These are phyloP conservation scores for Drosophila nigricruria DNA, from an alignment of 2,888 invertebrate genomes.

Conservation along the genomic window DNA sequence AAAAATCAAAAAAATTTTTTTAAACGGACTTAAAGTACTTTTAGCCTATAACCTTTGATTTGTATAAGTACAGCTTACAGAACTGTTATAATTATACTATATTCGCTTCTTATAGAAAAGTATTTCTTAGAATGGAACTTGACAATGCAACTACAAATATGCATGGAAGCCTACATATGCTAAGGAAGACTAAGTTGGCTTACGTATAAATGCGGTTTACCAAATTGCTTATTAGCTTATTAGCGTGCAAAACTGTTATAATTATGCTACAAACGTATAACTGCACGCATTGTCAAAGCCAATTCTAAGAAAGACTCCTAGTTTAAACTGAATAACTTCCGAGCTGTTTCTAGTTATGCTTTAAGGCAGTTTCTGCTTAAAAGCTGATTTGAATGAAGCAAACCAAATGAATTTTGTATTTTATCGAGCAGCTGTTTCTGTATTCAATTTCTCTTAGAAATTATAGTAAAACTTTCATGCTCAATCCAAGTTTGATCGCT, in stretches of 20 bases:
- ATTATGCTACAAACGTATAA: not conserved
- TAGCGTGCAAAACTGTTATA: not conserved
- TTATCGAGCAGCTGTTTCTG: not conserved
- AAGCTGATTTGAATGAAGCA: not conserved
- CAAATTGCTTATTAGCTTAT: too few species aligned
- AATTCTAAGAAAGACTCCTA: not conserved
- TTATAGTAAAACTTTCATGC: not conserved
- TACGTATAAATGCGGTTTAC: not conserved
- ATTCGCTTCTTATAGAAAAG: too few species aligned
- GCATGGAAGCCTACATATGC: too few species aligned
- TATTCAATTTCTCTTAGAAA: not conserved
- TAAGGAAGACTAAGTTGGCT: too few species aligned
- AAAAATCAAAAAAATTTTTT: not conserved
- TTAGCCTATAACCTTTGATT: too few species aligned
- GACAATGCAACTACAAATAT: too few species aligned
- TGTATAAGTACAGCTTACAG: too few species aligned
- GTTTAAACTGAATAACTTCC: not conserved
- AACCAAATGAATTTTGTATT: not conserved
- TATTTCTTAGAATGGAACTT: too few species aligned
- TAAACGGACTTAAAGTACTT: too few species aligned
- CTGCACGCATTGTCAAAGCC: not conserved
- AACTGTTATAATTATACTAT: not conserved
- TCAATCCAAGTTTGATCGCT: not conserved
- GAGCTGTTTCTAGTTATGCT: not conserved
- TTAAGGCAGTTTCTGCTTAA: not conserved